Conservation (phyloP, 2,888 invertebrate genomes). For the Adineta ricciae region DNA sequence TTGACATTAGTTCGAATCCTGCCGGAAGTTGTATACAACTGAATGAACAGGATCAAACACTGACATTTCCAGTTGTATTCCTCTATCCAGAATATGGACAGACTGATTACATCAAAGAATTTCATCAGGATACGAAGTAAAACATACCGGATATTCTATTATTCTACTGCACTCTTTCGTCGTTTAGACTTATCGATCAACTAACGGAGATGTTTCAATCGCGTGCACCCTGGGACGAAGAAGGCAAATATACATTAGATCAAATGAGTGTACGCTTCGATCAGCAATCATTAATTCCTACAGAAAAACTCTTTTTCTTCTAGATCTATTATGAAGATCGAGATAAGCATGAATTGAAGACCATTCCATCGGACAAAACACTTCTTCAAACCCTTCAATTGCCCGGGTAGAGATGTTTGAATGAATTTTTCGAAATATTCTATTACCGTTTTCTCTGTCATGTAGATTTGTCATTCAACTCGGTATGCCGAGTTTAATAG, state of each 20-base stretch:
- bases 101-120: conserved; percentile 73
- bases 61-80: conserved; percentile 78
- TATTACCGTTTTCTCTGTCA: neutral
- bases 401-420: conserved; percentile 4
- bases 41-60: conserved; percentile 50
- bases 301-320: neutral
- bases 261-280: neutral
- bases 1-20: neutral
- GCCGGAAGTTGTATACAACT: conserved; percentile 40
- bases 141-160: neutral
- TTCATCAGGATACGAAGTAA: conserved; percentile 63
- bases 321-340: conserved; percentile 33
- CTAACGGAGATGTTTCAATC: conserved; percentile 12
- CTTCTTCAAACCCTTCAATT: conserved; percentile 22
- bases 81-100: conserved; percentile 76
- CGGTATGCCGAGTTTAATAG: conserved; percentile 24
- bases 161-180: neutral
- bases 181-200: conserved; percentile 21
- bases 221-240: conserved; percentile 26
- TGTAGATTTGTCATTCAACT: conserved; percentile 27
- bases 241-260: conserved; percentile 22
- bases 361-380: neutral
- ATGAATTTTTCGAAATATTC: neutral
- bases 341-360: conserved; percentile 19
- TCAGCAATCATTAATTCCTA: neutral